A percentile compares a stretch with the other conserved stretches of the same genome.
Conservation (phyloP, 2,113 vertebrate species). For the Origma solitaria region DNA sequence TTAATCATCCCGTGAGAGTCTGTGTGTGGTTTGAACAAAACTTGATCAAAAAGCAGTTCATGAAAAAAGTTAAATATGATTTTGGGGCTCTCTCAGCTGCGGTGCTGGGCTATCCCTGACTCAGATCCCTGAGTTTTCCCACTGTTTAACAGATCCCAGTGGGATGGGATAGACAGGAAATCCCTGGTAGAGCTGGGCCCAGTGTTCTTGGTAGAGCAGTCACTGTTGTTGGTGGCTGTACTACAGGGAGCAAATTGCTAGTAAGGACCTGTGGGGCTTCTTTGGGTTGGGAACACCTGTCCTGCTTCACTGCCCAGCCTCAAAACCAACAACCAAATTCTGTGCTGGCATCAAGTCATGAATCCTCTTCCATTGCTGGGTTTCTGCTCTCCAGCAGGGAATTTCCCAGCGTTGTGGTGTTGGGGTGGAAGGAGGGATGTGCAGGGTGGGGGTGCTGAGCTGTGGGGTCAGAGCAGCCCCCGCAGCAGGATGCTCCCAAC, state of each 20-base stretch:
- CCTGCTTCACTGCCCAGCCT: neutral
- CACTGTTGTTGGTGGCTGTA: neutral
- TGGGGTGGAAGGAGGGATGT: neutral
- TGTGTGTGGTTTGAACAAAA: neutral
- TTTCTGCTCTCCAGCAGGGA: neutral
- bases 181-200: neutral
- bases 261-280: neutral
- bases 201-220: neutral
- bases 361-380: too few relatives aligned
- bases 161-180: neutral
- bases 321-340: neutral
- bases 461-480: neutral
- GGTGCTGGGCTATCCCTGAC: neutral
- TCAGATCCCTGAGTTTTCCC: neutral
- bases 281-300: neutral
- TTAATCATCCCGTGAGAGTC: neutral
- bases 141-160: neutral
- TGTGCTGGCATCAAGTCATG: neutral
- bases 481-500: neutral
- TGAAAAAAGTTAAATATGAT: neutral
- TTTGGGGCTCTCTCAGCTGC: neutral
- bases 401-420: rapidly evolving
- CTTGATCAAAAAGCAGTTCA: neutral
- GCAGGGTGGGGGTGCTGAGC: neutral
- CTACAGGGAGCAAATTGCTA: neutral